Evolutionary conservation across 2,797 vertebrate genomes (phyloP).

Genomic region (Sarcoramphus papa): DNA sequence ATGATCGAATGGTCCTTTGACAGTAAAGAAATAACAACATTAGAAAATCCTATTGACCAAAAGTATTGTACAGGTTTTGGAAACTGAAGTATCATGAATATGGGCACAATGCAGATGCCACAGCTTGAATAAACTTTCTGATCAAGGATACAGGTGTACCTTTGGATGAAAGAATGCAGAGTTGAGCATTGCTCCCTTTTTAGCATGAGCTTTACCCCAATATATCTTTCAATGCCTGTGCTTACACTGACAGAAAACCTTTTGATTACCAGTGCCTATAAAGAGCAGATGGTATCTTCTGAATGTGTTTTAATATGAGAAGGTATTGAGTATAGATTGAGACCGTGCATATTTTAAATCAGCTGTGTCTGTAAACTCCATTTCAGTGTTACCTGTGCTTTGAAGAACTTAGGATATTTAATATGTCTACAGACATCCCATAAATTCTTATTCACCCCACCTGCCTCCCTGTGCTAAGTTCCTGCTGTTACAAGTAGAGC

Average conservation of each 20-base stretch:
- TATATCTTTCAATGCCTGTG: constrained; percentile 13
- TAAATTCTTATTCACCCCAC: constrained; percentile 51
- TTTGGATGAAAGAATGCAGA: not conserved
- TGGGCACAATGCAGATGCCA: not conserved
- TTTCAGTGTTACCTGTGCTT: constrained; percentile 47
- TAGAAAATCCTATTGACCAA: not conserved
- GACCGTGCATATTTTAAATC: constrained; percentile 1
- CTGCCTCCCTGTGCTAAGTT: constrained; percentile 35
- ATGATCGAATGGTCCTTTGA: not conserved
- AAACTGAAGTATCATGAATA: not conserved
- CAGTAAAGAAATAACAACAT: not conserved
- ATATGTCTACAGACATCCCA: constrained; percentile 52
- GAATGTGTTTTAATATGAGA: constrained; percentile 18
- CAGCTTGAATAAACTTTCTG: not conserved
- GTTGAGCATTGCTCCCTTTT: not conserved
- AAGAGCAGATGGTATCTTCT: constrained; percentile 48
- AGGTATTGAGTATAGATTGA: not conserved
- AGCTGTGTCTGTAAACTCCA: constrained; percentile 40
- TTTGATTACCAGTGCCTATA: constrained; percentile 7
- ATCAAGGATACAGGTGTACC: not conserved
- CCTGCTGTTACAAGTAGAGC: constrained; percentile 31
- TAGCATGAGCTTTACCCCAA: not conserved
- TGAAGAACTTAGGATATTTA: constrained; percentile 52
- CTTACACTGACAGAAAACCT: constrained; percentile 7
- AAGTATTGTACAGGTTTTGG: not conserved